Percentiles rank a stretch among this genome's conserved stretches.
Conservation (phyloP, 1,140 invertebrate species). For the Mycetomoellerius zeteki region DNA sequence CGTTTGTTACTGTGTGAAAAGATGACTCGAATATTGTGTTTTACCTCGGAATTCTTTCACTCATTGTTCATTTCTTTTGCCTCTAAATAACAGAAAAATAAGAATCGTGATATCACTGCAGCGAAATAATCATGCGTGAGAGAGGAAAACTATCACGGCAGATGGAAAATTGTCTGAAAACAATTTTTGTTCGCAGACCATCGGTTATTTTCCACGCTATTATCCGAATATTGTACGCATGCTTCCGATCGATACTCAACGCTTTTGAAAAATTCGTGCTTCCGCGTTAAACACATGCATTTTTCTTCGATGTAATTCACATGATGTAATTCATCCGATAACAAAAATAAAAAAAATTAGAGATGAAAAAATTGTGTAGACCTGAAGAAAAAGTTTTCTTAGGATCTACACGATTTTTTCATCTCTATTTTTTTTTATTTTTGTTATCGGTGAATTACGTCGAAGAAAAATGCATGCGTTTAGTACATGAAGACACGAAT, state of each 20-base stretch:
- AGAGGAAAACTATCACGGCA: not conserved
- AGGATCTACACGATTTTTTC: not conserved
- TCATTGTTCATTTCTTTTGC: not conserved
- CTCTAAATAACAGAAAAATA: not conserved
- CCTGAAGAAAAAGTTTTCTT: not conserved
- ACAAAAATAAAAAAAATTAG: not conserved
- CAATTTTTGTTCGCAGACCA: conserved; percentile 14
- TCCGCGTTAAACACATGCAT: not conserved
- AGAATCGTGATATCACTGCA: not conserved
- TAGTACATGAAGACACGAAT: not conserved
- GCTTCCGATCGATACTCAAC: not conserved
- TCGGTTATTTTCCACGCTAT: not conserved
- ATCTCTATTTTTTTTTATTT: not conserved
- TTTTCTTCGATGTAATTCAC: conserved; percentile 17
- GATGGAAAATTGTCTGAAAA: not conserved
- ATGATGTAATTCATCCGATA: not conserved
- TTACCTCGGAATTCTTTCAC: not conserved
- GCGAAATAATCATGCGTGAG: not conserved
- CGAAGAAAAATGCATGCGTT: not conserved
- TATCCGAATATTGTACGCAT: not conserved
- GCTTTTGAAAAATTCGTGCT: not conserved
- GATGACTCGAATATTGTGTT: not conserved
- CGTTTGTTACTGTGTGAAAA: not conserved
- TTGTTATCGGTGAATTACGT: not conserved
- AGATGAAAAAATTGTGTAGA: not conserved